phyloP scores from a whole-genome alignment of 1,140 invertebrate genomes.

The Trachymyrmex septentrionalis region DNA sequence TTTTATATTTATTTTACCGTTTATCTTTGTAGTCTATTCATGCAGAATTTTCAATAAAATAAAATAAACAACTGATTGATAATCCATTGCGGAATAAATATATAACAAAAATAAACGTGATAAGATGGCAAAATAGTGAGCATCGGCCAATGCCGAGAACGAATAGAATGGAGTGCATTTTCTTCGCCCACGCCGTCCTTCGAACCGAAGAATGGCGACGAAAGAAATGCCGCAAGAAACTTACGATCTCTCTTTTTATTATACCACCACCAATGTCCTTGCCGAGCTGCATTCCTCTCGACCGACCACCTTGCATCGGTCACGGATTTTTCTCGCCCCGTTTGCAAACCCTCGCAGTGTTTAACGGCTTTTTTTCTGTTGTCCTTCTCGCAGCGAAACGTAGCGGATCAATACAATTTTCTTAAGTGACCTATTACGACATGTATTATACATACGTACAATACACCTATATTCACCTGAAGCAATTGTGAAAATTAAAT shows the following conservation, averaged over 20 bases:
- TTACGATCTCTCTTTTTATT: constrained; percentile 52
- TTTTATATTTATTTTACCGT: neutral
- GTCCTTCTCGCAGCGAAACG: neutral
- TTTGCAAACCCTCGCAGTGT: constrained; percentile 6
- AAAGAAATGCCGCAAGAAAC: constrained; percentile 45
- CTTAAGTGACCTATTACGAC: constrained; percentile 57
- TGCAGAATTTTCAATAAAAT: neutral
- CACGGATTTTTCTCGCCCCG: constrained; percentile 17
- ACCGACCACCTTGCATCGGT: constrained; percentile 26
- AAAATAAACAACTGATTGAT: neutral
- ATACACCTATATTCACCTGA: neutral
- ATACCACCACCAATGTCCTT: constrained; percentile 36
- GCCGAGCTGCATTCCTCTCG: constrained; percentile 24
- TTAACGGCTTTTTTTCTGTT: neutral
- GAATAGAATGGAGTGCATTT: constrained; percentile 36
- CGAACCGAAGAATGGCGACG: constrained; percentile 3
- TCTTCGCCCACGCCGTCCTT: constrained; percentile 18
- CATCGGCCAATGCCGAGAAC: neutral
- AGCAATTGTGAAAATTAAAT: neutral
- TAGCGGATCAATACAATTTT: constrained; percentile 63
- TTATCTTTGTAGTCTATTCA: neutral
- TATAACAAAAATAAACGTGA: neutral
- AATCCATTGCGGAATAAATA: neutral
- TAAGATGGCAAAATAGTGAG: neutral
- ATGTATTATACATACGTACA: constrained; percentile 41